Percentiles rank a stretch among this genome's conserved stretches.
These are phyloP conservation scores for Helogale parvula DNA, from an alignment of 2,113 vertebrate species.

Conservation along the genomic window DNA sequence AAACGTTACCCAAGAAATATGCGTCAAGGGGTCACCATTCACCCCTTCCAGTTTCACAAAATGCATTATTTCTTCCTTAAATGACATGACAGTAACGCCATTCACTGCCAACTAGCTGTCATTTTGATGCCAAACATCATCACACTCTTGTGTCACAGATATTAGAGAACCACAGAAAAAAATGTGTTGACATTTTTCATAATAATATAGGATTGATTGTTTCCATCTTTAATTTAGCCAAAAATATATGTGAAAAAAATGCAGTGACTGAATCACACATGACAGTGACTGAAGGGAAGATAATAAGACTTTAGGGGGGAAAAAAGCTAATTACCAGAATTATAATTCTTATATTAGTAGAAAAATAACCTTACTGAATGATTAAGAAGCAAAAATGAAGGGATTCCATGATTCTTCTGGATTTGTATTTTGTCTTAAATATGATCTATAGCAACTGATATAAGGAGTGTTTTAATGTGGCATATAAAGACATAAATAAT, in stretches of 20 bases:
- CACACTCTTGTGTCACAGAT: conserved; percentile 27
- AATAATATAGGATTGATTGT: conserved; percentile 57
- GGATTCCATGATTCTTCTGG: background rate
- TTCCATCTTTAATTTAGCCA: conserved; percentile 60
- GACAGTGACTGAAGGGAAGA: background rate
- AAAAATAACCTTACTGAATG: background rate
- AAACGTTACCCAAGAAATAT: background rate
- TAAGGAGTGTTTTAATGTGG: background rate
- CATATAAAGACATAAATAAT: background rate
- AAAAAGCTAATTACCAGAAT: background rate
- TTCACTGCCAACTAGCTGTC: conserved; percentile 54
- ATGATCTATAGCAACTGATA: background rate
- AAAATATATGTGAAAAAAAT: conserved; percentile 54
- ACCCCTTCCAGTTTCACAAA: conserved; percentile 60
- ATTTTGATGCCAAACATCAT: conserved; percentile 59
- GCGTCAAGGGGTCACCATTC: background rate
- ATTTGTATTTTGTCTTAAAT: background rate
- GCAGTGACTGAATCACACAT: background rate
- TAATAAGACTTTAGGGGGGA: background rate
- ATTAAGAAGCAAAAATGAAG: background rate
- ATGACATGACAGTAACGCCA: conserved; percentile 37
- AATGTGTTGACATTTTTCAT: conserved; percentile 70
- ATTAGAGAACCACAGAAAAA: conserved; percentile 48
- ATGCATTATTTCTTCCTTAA: conserved; percentile 40
- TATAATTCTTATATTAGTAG: background rate